Conservation (phyloP, 2,113 vertebrate genomes). For the Saccopteryx leptura region DNA sequence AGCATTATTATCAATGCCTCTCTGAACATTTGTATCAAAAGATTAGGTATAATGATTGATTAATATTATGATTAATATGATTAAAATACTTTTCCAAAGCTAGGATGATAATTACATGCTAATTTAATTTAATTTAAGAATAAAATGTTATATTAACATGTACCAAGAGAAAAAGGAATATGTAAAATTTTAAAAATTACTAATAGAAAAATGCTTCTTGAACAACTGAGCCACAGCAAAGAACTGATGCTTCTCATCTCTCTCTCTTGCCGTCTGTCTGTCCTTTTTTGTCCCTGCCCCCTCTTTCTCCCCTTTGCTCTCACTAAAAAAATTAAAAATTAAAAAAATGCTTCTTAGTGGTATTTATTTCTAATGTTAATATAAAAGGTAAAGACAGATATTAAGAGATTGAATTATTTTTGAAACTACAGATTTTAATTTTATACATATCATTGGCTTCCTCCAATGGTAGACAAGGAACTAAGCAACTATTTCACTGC, state of each 20-base stretch:
- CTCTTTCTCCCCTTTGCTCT: no score
- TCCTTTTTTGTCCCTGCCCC: no score
- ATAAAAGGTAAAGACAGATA: conserved; percentile 17
- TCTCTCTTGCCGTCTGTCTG: no score
- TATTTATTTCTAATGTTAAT: conserved; percentile 7
- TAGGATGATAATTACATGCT: not conserved
- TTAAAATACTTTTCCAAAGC: conserved; percentile 18
- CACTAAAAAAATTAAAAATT: no score
- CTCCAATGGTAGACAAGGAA: not conserved
- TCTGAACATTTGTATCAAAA: not conserved
- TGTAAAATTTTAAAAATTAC: not conserved
- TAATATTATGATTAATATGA: not conserved
- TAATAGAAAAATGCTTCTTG: not conserved
- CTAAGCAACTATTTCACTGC: not conserved
- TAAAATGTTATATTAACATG: conserved; percentile 6
- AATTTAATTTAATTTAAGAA: conserved; percentile 19
- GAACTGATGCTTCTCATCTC: no score
- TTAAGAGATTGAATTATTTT: not conserved
- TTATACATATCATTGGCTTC: conserved; percentile 8
- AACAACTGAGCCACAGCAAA: no score
- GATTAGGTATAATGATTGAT: not conserved
- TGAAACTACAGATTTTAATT: not conserved
- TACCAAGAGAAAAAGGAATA: conserved; percentile 10
- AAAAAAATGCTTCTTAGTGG: not conserved
- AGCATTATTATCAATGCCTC: not conserved